Percentiles rank a stretch among this genome's conserved stretches.
Evolutionary conservation across 2,113 vertebrate genomes (phyloP).

Genomic region (Ptilonorhynchus violaceus): DNA sequence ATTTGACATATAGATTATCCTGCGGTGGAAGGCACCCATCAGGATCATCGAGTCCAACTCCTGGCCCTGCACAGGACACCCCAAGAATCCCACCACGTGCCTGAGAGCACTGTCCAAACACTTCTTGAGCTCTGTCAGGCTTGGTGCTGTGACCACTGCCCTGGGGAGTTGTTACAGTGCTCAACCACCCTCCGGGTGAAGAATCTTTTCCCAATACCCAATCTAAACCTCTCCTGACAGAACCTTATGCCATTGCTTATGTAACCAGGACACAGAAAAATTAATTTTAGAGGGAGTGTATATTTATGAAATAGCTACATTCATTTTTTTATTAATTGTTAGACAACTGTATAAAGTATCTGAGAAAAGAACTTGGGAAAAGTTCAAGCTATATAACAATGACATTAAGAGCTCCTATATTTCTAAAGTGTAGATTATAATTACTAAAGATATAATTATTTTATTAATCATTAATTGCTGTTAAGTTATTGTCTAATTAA

Average conservation of each 20-base stretch:
- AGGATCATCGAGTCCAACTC: rapidly evolving
- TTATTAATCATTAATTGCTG: background rate
- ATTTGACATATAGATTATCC: background rate
- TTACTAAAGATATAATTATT: background rate
- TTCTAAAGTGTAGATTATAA: background rate
- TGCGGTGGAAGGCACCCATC: background rate
- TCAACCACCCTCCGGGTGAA: rapidly evolving
- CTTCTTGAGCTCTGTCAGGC: rapidly evolving
- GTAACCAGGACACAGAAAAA: background rate
- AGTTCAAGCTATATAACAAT: background rate
- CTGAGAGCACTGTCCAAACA: background rate
- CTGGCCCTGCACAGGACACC: background rate
- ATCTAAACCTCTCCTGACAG: background rate
- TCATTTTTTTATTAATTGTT: background rate
- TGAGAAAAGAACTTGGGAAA: background rate
- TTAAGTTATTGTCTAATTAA: background rate
- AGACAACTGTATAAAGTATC: background rate
- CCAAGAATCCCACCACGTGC: rapidly evolving
- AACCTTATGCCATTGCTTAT: too few relatives aligned
- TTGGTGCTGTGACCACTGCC: too few relatives aligned
- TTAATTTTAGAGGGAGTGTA: background rate
- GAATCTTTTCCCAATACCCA: background rate
- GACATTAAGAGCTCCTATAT: background rate
- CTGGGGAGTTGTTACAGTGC: background rate
- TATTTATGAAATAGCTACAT: background rate